Conservation (phyloP, 2,888 invertebrate genomes). For the Zygogramma bicolorata region DNA sequence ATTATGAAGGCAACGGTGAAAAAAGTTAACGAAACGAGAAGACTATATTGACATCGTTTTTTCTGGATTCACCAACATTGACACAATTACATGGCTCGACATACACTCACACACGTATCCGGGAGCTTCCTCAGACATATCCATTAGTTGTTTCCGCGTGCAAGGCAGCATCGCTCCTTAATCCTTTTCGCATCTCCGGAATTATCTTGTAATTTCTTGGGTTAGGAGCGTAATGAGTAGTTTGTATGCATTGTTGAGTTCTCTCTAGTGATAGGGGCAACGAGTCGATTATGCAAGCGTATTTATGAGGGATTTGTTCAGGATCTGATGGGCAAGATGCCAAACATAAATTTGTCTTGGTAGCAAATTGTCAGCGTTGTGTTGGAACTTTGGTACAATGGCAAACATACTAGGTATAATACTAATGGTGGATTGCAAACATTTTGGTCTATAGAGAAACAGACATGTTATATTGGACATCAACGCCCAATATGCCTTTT, state of each 20-base stretch:
- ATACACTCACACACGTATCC: neutral
- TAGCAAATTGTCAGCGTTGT: no score
- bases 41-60: no score
- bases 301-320: neutral
- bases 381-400: no score
- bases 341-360: no score
- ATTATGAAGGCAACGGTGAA: no score
- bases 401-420: no score
- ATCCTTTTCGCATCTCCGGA: conserved; percentile 20
- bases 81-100: neutral
- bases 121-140: neutral
- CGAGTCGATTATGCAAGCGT: neutral
- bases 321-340: neutral
- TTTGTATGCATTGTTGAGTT: conserved; percentile 25
- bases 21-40: no score
- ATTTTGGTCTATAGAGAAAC: no score
- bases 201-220: conserved; percentile 26
- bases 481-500: no score
- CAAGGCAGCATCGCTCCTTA: neutral
- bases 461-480: no score
- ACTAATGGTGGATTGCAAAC: no score
- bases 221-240: conserved; percentile 22
- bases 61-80: neutral
- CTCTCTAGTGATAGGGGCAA: neutral
- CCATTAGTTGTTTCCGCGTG: neutral